Percentiles rank a stretch among this genome's conserved stretches.
phyloP scores from a whole-genome alignment of 2,888 invertebrate genomes.

The Diaphora mendica region DNA sequence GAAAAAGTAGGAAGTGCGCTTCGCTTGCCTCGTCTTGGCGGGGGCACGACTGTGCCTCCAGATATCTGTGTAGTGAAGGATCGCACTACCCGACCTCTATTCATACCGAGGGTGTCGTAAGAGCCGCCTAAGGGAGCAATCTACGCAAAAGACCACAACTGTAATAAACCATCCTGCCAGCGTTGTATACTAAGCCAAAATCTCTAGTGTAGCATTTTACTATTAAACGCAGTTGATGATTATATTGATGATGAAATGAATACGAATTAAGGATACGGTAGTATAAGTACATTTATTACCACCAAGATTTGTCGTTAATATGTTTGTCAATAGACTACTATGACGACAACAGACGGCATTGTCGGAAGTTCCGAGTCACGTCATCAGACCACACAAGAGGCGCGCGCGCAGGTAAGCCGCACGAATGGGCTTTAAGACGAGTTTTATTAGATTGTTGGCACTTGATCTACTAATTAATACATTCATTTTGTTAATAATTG shows the following conservation, averaged over 20 bases:
- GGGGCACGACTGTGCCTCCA: too few species aligned
- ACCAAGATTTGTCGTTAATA: not conserved
- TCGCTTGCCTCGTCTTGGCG: too few species aligned
- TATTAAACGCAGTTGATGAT: too few species aligned
- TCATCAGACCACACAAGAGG: constrained; percentile 70
- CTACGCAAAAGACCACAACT: too few species aligned
- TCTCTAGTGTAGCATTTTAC: too few species aligned
- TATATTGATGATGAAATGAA: not conserved
- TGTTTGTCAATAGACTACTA: constrained; percentile 12
- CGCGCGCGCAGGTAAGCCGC: constrained; percentile 63
- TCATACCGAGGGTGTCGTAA: too few species aligned
- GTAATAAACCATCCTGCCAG: too few species aligned
- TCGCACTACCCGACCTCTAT: too few species aligned
- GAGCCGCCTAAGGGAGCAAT: too few species aligned
- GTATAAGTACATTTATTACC: not conserved
- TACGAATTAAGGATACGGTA: not conserved
- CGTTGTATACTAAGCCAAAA: too few species aligned
- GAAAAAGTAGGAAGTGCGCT: too few species aligned
- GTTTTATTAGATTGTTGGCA: constrained; percentile 22
- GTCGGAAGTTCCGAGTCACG: constrained; percentile 40
- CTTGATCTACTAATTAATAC: constrained; percentile 43
- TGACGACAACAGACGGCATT: constrained; percentile 38
- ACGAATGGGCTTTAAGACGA: constrained; percentile 39
- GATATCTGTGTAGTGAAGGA: too few species aligned
- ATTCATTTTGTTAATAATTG: constrained; percentile 22